Evolutionary conservation across 2,113 vertebrate genomes (phyloP).

Genomic region (Malurus alboscapulatus): DNA sequence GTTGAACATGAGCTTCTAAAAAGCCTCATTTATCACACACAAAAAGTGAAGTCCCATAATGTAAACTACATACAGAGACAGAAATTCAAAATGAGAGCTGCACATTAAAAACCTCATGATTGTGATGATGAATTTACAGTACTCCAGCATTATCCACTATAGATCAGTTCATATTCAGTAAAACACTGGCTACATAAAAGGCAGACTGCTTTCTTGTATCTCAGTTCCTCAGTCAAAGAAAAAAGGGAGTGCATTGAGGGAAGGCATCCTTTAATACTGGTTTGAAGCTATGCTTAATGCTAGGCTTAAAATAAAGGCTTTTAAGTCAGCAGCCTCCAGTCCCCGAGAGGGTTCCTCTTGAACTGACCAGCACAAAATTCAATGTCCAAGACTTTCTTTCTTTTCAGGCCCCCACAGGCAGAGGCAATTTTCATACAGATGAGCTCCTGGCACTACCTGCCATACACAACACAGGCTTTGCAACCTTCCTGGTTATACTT

Average conservation of each 20-base stretch:
- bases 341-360: background rate
- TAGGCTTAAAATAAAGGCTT: conserved; percentile 43
- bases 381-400: conserved; percentile 30
- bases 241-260: background rate
- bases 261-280: conserved; percentile 20
- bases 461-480: conserved; percentile 16
- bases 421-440: conserved; percentile 28
- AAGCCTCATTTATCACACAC: background rate
- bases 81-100: background rate
- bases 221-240: conserved; percentile 7
- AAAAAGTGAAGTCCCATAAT: background rate
- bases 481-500: background rate
- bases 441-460: background rate
- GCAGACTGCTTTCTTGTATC: background rate
- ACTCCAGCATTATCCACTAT: background rate
- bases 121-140: background rate
- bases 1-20: background rate
- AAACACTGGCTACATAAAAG: conserved; percentile 22
- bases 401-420: conserved; percentile 36
- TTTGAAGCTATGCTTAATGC: conserved; percentile 54
- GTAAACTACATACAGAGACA: background rate
- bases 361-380: conserved; percentile 55
- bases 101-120: background rate
- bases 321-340: conserved; percentile 30
- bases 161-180: background rate